Evolutionary conservation across 64 coral and sea anemone species (phyloP).

Genomic region (Catalaphyllia jardinei): DNA sequence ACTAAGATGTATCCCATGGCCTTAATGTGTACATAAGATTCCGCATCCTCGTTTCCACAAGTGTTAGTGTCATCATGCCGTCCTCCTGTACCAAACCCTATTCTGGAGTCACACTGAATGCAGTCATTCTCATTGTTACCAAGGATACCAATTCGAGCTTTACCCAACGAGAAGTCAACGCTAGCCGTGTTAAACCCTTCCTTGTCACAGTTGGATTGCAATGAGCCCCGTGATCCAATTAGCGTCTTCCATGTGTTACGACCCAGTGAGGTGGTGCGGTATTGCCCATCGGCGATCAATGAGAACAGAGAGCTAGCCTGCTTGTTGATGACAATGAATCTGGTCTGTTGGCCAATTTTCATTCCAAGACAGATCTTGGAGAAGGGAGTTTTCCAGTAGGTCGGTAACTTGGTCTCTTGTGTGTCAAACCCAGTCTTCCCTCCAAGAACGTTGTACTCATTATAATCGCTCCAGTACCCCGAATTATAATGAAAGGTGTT

Average conservation of each 20-base stretch:
- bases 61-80: neutral
- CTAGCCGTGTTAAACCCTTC: neutral
- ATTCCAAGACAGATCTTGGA: constrained; percentile 55
- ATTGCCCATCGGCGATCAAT: constrained; percentile 47
- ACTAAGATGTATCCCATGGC: constrained; percentile 53
- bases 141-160: constrained; percentile 46
- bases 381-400: constrained; percentile 47
- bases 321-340: neutral
- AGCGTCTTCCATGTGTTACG: neutral
- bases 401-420: constrained; percentile 63
- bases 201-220: neutral
- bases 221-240: too few species aligned
- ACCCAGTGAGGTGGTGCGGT: constrained; percentile 11
- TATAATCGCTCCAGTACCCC: constrained; percentile 37
- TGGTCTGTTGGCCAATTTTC: constrained; percentile 10
- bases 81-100: constrained; percentile 43
- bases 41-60: constrained; percentile 1
- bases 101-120: constrained; percentile 3
- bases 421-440: constrained; percentile 10
- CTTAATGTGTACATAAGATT: neutral
- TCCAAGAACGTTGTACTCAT: constrained; percentile 24
- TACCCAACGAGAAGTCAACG: neutral
- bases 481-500: constrained; percentile 43
- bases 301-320: constrained; percentile 37
- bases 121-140: constrained; percentile 39